These are phyloP conservation scores for Sarcophaga variegata DNA, from an alignment of 2,888 invertebrate species.

Conservation along the genomic window DNA sequence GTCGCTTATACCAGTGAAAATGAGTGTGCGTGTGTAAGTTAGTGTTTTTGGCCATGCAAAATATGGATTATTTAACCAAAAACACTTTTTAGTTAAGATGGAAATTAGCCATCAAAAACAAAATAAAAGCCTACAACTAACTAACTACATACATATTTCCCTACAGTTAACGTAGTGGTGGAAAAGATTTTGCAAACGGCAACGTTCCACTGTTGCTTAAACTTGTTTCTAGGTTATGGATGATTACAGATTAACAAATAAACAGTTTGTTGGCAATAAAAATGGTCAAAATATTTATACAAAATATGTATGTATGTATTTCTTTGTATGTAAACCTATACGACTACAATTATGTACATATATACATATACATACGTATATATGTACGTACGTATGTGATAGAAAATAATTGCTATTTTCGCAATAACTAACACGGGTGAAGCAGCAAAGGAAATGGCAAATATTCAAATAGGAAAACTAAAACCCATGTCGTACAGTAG, in stretches of 20 bases:
- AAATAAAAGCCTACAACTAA: conserved; percentile 35
- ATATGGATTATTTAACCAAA: conserved; percentile 62
- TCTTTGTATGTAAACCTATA: conserved; percentile 24
- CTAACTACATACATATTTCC: background rate
- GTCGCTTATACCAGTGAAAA: background rate
- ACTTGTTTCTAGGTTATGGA: conserved; percentile 54
- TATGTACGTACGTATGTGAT: conserved; percentile 29
- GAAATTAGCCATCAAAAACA: conserved; percentile 45
- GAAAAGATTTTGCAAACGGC: background rate
- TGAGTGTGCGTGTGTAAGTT: background rate
- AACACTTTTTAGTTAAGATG: conserved; percentile 45
- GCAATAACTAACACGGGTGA: conserved; percentile 48
- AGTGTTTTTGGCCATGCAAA: conserved; percentile 38
- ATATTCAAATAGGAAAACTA: background rate
- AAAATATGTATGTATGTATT: background rate
- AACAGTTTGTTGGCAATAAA: conserved; percentile 67
- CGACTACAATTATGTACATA: conserved; percentile 11
- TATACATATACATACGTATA: conserved; percentile 24
- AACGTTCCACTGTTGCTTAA: background rate
- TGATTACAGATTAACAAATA: conserved; percentile 50
- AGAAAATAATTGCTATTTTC: conserved; percentile 64
- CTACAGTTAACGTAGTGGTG: conserved; percentile 6
- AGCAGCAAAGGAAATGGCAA: background rate
- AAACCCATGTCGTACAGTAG: too few species aligned
- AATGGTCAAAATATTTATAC: conserved; percentile 53